Evolutionary conservation across 2,888 invertebrate species (phyloP).

Genomic region (Agrilus biguttatus): DNA sequence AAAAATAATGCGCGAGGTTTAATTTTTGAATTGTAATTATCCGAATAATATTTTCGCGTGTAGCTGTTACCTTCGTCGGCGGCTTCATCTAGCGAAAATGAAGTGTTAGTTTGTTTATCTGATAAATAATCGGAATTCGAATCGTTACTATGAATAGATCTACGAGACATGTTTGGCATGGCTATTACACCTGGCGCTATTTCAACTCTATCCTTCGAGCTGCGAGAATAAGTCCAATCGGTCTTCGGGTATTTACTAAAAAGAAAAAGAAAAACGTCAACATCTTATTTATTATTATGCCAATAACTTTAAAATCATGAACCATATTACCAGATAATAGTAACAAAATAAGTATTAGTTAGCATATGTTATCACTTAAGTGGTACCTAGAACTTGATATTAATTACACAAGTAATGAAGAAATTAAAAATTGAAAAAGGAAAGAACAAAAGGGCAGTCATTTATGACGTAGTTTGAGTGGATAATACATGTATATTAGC

Average conservation of each 20-base stretch:
- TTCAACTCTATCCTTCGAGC: conserved; percentile 69
- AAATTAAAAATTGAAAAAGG: too few species aligned
- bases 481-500: too few species aligned
- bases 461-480: too few species aligned
- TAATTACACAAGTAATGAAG: too few species aligned
- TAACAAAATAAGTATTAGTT: too few species aligned
- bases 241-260: conserved; percentile 77
- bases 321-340: too few species aligned
- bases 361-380: too few species aligned
- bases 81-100: conserved; percentile 3
- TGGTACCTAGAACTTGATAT: too few species aligned
- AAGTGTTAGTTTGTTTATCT: conserved; percentile 23
- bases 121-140: conserved; percentile 9
- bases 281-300: too few species aligned
- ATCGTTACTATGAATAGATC: conserved; percentile 36
- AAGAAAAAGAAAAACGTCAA: conserved; percentile 2
- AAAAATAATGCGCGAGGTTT: conserved; percentile 10
- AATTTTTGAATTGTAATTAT: conserved; percentile 5
- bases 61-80: neutral
- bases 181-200: conserved; percentile 65
- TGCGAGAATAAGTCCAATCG: conserved; percentile 75
- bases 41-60: neutral
- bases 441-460: too few species aligned
- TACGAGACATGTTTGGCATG: conserved; percentile 82
- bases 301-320: too few species aligned